These are phyloP conservation scores for Galerucella calmariensis DNA, from an alignment of 2,888 invertebrate species.

Conservation along the genomic window DNA sequence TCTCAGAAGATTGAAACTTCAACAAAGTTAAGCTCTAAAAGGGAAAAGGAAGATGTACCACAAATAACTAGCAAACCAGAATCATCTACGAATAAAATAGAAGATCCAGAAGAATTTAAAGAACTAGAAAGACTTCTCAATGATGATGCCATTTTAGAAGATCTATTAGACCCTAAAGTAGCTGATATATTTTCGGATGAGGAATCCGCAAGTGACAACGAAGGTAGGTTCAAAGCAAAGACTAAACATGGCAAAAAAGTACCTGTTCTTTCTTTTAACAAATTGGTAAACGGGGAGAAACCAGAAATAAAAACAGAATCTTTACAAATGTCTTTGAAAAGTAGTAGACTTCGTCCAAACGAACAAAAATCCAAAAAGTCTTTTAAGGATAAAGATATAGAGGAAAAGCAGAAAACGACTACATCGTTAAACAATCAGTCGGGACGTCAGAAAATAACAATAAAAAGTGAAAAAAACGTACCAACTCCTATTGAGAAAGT, in stretches of 20 bases:
- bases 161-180: constrained; percentile 55
- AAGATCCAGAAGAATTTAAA: constrained; percentile 46
- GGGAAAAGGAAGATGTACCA: constrained; percentile 8
- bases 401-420: constrained; percentile 31
- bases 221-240: constrained; percentile 61
- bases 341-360: constrained; percentile 10
- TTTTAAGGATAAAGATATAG: background rate
- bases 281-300: constrained; percentile 49
- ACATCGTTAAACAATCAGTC: constrained; percentile 31
- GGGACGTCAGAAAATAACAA: constrained; percentile 36
- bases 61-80: constrained; percentile 5
- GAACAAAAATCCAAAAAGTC: constrained; percentile 20
- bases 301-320: constrained; percentile 43
- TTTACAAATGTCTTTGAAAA: constrained; percentile 29
- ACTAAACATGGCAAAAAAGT: constrained; percentile 41
- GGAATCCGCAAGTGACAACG: constrained; percentile 63
- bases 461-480: constrained; percentile 41
- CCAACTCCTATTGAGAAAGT: constrained; percentile 41
- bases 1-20: background rate
- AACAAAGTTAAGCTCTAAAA: background rate
- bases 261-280: constrained; percentile 49
- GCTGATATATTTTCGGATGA: constrained; percentile 63
- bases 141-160: constrained; percentile 52
- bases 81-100: constrained; percentile 6
- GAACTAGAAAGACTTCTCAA: constrained; percentile 46